Evolutionary conservation across 2,888 invertebrate genomes (phyloP).

Genomic region (Ametastegia equiseti): DNA sequence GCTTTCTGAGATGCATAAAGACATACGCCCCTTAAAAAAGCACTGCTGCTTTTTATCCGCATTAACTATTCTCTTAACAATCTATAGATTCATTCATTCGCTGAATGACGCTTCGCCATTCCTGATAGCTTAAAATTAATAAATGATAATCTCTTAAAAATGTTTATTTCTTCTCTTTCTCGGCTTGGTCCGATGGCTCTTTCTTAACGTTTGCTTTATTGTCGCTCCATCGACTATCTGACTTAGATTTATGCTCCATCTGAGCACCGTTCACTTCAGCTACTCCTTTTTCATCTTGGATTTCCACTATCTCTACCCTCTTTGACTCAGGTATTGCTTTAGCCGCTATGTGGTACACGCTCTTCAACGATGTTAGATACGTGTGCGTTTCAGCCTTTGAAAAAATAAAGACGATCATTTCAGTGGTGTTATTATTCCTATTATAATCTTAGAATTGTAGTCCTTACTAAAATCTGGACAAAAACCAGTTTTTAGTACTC

Average conservation of each 20-base stretch:
- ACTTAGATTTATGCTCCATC: slow-evolving; percentile 69
- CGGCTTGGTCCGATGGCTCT: slow-evolving; percentile 63
- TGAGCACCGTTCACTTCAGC: slow-evolving; percentile 72
- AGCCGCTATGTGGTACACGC: slow-evolving; percentile 70
- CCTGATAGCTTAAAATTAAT: slow-evolving; percentile 12
- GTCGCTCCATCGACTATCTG: slow-evolving; percentile 73
- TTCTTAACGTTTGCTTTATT: slow-evolving; percentile 69
- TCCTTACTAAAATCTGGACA: too few species aligned
- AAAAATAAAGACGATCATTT: too few species aligned
- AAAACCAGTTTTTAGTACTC: too few species aligned
- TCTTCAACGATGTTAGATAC: slow-evolving; percentile 82
- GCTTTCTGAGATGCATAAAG: background rate
- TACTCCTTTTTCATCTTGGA: slow-evolving; percentile 71
- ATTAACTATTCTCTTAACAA: background rate
- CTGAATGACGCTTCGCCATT: background rate
- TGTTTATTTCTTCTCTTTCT: slow-evolving; percentile 68
- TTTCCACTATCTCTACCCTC: slow-evolving; percentile 73
- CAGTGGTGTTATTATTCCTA: too few species aligned
- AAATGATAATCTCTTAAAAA: slow-evolving; percentile 37
- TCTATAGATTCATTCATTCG: background rate
- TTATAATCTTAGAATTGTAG: too few species aligned
- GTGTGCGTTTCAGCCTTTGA: slow-evolving; percentile 83
- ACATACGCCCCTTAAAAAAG: too few species aligned
- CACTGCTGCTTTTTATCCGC: too few species aligned
- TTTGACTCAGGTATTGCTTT: slow-evolving; percentile 71